Conservation (phyloP, 2,888 invertebrate genomes). For the Ormyrus rosae region DNA sequence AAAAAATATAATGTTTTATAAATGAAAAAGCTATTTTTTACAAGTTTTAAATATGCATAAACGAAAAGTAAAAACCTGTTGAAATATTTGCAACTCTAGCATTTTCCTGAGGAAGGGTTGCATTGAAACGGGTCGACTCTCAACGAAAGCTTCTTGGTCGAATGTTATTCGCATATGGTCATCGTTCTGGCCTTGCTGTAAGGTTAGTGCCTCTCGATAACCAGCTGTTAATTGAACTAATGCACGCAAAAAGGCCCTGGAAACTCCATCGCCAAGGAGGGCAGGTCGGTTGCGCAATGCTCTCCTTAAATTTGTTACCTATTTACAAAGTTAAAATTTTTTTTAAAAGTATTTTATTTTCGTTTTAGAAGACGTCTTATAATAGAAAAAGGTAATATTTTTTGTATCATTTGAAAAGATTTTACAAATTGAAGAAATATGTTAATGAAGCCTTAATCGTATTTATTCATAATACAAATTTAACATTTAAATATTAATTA, state of each 20-base stretch:
- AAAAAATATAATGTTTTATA: conserved; percentile 7
- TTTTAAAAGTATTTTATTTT: too few relatives aligned
- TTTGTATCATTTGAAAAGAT: too few relatives aligned
- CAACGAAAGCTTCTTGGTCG: conserved; percentile 90
- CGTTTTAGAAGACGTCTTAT: too few relatives aligned
- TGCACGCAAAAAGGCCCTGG: conserved; percentile 93
- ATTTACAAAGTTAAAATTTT: conserved; percentile 44
- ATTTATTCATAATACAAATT: background rate
- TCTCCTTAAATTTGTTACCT: conserved; percentile 86
- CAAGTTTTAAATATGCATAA: conserved; percentile 8
- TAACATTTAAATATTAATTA: too few relatives aligned
- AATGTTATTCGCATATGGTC: conserved; percentile 82
- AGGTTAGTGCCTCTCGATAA: conserved; percentile 92
- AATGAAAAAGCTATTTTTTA: background rate
- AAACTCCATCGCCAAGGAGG: conserved; percentile 92
- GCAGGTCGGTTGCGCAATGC: conserved; percentile 86
- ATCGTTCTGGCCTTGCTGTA: conserved; percentile 79
- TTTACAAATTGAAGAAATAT: background rate
- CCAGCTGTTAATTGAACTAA: conserved; percentile 96
- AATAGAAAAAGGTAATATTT: too few relatives aligned
- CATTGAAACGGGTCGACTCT: conserved; percentile 88
- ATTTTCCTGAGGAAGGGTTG: conserved; percentile 93
- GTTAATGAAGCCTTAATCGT: background rate
- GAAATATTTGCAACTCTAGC: conserved; percentile 95
- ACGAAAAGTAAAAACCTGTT: conserved; percentile 81